Percentiles rank a stretch among this genome's conserved stretches.
Evolutionary conservation across 2,888 invertebrate genomes (phyloP).

Genomic region (Prosopocoilus inquinatus): DNA sequence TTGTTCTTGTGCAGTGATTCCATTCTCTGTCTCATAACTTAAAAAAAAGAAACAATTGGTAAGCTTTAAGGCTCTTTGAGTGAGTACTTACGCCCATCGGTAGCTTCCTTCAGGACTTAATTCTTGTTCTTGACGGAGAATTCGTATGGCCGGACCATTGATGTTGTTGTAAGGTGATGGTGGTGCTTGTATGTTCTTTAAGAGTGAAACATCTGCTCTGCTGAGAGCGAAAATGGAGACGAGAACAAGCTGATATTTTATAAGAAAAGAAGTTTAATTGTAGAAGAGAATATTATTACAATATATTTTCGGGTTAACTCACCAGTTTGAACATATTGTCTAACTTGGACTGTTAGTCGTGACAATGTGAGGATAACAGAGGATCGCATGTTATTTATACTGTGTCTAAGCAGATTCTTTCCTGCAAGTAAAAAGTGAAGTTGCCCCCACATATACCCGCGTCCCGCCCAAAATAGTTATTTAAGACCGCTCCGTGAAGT

Average conservation of each 20-base stretch:
- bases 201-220: constrained; percentile 11
- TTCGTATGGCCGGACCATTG: constrained; percentile 8
- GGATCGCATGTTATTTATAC: background rate
- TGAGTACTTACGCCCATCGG: constrained; percentile 51
- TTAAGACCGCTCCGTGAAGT: too few species aligned
- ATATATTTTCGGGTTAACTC: background rate
- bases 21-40: constrained; percentile 19
- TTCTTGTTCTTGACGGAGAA: constrained; percentile 18
- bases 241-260: constrained; percentile 7
- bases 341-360: background rate
- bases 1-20: constrained; percentile 47
- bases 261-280: too few species aligned
- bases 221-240: background rate
- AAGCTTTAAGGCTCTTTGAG: background rate
- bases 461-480: too few species aligned
- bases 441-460: too few species aligned
- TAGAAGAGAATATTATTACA: too few species aligned
- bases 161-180: background rate
- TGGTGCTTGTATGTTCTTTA: constrained; percentile 6
- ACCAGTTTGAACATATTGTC: constrained; percentile 16
- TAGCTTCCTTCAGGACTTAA: constrained; percentile 46
- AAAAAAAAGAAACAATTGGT: background rate
- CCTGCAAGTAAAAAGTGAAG: too few species aligned
- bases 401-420: background rate
- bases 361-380: too few species aligned